Evolutionary conservation across 1,140 invertebrate species (phyloP), one percentile per base, ranked within the genome.

Genomic region (Meloidogyne chitwoodi): DNA sequence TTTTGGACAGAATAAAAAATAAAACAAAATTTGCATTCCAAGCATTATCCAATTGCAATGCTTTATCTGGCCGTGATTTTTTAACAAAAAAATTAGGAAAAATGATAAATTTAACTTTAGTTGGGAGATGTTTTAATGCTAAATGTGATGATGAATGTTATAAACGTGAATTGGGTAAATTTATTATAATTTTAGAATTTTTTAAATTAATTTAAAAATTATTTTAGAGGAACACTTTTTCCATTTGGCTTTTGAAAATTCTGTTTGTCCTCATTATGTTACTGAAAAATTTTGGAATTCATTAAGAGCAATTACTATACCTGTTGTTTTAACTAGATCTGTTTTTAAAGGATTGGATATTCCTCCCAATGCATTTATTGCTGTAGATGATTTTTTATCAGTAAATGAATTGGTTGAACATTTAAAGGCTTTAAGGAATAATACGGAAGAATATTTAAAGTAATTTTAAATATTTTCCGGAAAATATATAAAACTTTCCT

Each of bases 201-300:
- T 38, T 38, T n/a, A n/a, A 38, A 38, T 8, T 38, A 38, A 38
- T 38, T 38, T 38, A 8, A 16, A 1, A 41, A 41, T 44, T 19
- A 44, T 44, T 1, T 44, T 44, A 6, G n/a, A 2, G 74, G 73
- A 19, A 31, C 73, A 92, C 83, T 89, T 91, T 77, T 93, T 93
- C 83, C 92, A 92, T 81, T 84, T 93, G 41, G 89, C 92, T 0
- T 91, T 93, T 78, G 92, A 93, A 87, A 92, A 92, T 81, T 69
- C 79, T 11, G 56, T 84, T 5, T 84, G 82, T 61, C 64, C 41
- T 14, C 76, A 84, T 26, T 84, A 84, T 62, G 27, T 66, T 4
- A 84, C 83, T 1, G 83, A 84, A 68, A 84, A 84, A 72, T 62
- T 74, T 44, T 74, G 64, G n/a, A 22, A 44, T 29, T 24, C 44